Percentiles rank a stretch among this genome's conserved stretches.
phyloP scores from a whole-genome alignment of 2,797 vertebrate genomes.

The Manis crassicaudata region DNA sequence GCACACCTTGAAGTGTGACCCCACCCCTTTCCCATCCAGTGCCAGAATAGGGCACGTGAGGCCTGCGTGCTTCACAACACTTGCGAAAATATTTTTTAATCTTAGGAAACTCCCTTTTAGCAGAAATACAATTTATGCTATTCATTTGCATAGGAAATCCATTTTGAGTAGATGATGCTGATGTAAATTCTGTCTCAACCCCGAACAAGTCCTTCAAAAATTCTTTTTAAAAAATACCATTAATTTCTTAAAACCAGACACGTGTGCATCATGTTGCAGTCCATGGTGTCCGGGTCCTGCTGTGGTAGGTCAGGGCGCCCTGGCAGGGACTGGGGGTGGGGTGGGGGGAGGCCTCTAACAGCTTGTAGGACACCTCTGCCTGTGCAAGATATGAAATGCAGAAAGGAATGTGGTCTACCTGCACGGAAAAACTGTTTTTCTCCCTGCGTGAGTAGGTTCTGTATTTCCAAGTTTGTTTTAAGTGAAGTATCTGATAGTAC shows the following conservation, averaged over 20 bases:
- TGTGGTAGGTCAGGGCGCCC: neutral
- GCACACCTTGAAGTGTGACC: accelerated
- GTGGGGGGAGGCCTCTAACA: neutral
- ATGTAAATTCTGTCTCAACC: neutral
- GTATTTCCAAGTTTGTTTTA: neutral
- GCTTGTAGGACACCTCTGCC: neutral
- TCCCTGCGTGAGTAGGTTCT: neutral
- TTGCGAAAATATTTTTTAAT: neutral
- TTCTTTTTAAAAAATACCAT: neutral
- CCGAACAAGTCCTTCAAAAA: neutral
- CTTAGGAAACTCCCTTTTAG: neutral
- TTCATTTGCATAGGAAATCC: constrained; percentile 18
- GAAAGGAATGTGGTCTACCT: too few relatives aligned
- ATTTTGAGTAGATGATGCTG: neutral
- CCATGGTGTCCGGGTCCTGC: neutral
- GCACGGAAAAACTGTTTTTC: neutral
- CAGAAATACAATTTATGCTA: neutral
- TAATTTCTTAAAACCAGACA: too few relatives aligned
- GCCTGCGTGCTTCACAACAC: neutral
- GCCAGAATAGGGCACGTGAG: neutral
- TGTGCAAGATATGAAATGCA: too few relatives aligned
- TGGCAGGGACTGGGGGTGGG: neutral
- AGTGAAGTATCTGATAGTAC: neutral
- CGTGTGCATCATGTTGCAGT: neutral
- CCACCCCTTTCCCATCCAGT: neutral